Percentiles rank a stretch among this genome's conserved stretches.
Conservation (phyloP, 2,113 vertebrate species). For the Leptobrachium leishanense region DNA sequence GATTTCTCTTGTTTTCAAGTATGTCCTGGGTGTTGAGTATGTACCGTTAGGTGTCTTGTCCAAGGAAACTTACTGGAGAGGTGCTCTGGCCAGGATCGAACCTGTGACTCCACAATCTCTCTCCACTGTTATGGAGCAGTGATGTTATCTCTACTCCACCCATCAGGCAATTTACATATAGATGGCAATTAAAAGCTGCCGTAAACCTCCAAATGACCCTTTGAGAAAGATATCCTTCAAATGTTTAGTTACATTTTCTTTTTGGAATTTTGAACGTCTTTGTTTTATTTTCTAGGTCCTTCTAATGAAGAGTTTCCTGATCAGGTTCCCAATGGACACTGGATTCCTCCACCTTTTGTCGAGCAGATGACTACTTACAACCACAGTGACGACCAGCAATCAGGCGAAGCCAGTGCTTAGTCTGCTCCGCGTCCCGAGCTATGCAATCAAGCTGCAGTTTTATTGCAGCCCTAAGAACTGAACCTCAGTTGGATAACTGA, state of each 20-base stretch:
- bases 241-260: neutral
- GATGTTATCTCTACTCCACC: too few relatives aligned
- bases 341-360: slow-evolving; percentile 80
- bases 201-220: too few relatives aligned
- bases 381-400: slow-evolving; percentile 45
- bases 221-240: too few relatives aligned
- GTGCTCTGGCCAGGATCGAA: too few relatives aligned
- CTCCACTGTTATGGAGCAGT: too few relatives aligned
- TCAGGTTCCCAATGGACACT: slow-evolving; percentile 78
- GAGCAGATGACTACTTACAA: slow-evolving; percentile 75
- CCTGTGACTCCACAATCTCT: too few relatives aligned
- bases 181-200: too few relatives aligned
- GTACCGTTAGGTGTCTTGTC: too few relatives aligned
- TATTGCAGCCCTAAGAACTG: slow-evolving; percentile 63
- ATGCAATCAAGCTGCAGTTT: slow-evolving; percentile 64
- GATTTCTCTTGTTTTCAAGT: too few relatives aligned
- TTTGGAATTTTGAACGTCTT: neutral
- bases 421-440: slow-evolving; percentile 32
- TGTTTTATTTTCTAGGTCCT: neutral
- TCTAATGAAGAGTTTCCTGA: slow-evolving; percentile 56
- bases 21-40: too few relatives aligned
- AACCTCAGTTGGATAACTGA: slow-evolving; percentile 67
- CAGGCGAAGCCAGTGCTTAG: slow-evolving; percentile 56
- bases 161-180: too few relatives aligned
- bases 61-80: too few relatives aligned